Evolutionary conservation across 2,888 invertebrate species (phyloP).

Genomic region (Sympetrum striolatum): DNA sequence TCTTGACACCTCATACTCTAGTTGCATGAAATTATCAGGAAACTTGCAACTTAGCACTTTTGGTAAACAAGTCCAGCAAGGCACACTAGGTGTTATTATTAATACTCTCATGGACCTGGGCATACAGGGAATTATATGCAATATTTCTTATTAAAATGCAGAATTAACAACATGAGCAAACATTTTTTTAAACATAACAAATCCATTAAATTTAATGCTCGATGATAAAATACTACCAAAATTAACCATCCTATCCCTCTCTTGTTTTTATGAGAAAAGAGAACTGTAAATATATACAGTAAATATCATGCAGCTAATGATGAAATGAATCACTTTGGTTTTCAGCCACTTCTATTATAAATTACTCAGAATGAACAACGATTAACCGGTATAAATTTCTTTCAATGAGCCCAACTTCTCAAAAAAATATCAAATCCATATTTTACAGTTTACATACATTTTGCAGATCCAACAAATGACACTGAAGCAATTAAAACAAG

Average conservation of each 20-base stretch:
- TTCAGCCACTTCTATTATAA: conserved; percentile 3
- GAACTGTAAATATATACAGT: conserved; percentile 2
- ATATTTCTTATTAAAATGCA: conserved; percentile 27
- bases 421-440: neutral
- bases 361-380: neutral
- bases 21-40: neutral
- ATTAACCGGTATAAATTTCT: neutral
- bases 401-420: neutral
- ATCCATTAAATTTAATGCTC: neutral
- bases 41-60: neutral
- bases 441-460: neutral
- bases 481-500: conserved; percentile 28
- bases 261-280: neutral
- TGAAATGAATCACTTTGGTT: neutral
- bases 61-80: neutral
- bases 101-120: neutral
- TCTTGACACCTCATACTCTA: neutral
- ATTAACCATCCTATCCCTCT: neutral
- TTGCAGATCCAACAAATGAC: neutral
- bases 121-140: conserved; percentile 13
- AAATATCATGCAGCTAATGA: neutral
- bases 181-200: conserved; percentile 26
- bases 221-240: conserved; percentile 19
- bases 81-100: conserved; percentile 20
- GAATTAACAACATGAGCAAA: conserved; percentile 35